Evolutionary conservation across 1,140 invertebrate species (phyloP), one percentile per base, ranked within the genome.

Genomic region (Dreissena polymorpha): DNA sequence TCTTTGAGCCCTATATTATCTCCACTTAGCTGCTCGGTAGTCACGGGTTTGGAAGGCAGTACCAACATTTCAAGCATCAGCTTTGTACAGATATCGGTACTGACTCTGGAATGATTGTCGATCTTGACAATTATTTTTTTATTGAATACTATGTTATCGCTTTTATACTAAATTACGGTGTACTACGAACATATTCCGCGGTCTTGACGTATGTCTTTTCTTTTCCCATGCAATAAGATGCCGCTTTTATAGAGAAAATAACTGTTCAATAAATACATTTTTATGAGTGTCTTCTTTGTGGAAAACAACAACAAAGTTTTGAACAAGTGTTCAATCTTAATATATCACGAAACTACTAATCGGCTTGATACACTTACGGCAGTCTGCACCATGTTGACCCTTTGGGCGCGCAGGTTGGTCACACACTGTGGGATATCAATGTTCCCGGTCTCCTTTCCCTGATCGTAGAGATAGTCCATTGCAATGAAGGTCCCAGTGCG

Each of bases 401-500:
- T 64, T 25, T 82, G 69, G 0, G 73, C 49, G n/a, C 79, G 60
- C n/a, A 82, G 51, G 25, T 68, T 39, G n/a, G 53, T 74, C 10
- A 82, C 79, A 82, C 29, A 82, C 23, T 75, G 29, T 25, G 63
- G 55, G 14, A 82, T 27, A 49, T 82, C 70, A 63, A 82, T 53
- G 29, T 25, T 21, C 21, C 64, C 79, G 18, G 50, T 73, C 10
- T 64, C 70, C 49, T 65, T 65, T 18, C 49, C 71, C 39, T 82
- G 71, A 23, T 55, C 70, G 10, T 64, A 29, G 1, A 82, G 55
- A 16, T 49, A 29, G 39, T 82, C 79, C 18, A 65, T 21, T 13
- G 70, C 79, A 14, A 82, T 82, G 49, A 67, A 82, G 1, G 79
- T 82, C 10, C 79, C 79, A 10, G 79, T 74, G 16, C 79, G 70